These are phyloP conservation scores for Ptychochromis oligacanthus DNA, from an alignment of 2,113 vertebrate species.

Conservation along the genomic window DNA sequence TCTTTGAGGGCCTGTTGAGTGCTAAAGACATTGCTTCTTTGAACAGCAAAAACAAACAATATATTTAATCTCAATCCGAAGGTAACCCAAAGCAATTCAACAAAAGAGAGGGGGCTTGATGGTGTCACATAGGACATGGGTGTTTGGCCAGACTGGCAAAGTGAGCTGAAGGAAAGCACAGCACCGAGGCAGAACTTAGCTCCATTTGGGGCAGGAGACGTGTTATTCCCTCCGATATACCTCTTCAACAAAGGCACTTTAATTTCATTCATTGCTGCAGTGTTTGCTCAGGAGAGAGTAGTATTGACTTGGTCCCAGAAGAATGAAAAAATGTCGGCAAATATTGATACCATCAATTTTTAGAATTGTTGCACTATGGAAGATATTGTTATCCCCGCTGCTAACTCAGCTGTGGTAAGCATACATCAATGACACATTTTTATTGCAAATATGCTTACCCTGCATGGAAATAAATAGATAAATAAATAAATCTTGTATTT, in stretches of 20 bases:
- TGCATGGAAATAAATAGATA: not conserved
- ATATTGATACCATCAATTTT: conserved; percentile 50
- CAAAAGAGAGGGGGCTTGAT: not conserved
- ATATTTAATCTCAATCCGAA: not conserved
- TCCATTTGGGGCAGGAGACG: not conserved
- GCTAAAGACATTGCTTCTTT: not conserved
- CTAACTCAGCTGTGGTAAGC: conserved; percentile 17
- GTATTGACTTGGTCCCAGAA: conserved; percentile 15
- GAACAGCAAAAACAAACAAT: conserved; percentile 3
- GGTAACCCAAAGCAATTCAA: not conserved
- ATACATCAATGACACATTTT: conserved; percentile 5
- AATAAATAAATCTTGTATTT: not conserved
- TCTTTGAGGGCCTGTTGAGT: not conserved
- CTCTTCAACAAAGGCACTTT: conserved; percentile 15
- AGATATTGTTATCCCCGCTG: not conserved
- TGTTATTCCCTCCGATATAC: not conserved
- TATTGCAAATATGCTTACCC: conserved; percentile 11
- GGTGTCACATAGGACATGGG: not conserved
- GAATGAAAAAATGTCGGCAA: not conserved
- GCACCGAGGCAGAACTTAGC: not conserved
- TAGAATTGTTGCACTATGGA: not conserved
- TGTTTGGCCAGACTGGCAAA: not conserved
- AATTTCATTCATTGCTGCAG: conserved; percentile 18
- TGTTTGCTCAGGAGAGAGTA: conserved; percentile 31
- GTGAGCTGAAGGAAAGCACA: not conserved